Conservation (phyloP, 2,888 invertebrate genomes). For the Isoperla grammatica region DNA sequence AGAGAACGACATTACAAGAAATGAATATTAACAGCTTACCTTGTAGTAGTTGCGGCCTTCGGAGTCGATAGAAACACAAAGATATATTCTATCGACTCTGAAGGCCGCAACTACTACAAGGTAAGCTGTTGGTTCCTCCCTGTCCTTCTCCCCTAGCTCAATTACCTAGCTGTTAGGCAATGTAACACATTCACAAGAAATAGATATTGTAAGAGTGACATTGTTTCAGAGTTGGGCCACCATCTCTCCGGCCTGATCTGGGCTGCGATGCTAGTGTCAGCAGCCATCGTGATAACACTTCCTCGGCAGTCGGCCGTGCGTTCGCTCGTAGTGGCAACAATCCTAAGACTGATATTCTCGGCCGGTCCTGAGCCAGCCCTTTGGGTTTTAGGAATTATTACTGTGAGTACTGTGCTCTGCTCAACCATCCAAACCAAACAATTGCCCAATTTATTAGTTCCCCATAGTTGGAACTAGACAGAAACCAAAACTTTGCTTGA, state of each 20-base stretch:
- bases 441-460: too few relatives aligned
- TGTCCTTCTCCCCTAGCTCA: neutral
- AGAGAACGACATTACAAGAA: too few relatives aligned
- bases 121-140: neutral
- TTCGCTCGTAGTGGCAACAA: slow-evolving; percentile 71
- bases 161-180: neutral
- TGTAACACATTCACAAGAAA: too few relatives aligned
- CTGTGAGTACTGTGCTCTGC: slow-evolving; percentile 51
- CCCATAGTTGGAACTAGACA: too few relatives aligned
- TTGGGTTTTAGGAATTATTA: slow-evolving; percentile 77
- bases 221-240: slow-evolving; percentile 63
- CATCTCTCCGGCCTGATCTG: slow-evolving; percentile 84
- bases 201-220: too few relatives aligned
- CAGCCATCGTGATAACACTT: slow-evolving; percentile 68
- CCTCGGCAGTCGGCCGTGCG: slow-evolving; percentile 74
- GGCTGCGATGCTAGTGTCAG: slow-evolving; percentile 68
- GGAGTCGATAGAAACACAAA: too few relatives aligned
- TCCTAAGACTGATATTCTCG: slow-evolving; percentile 83
- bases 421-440: too few relatives aligned
- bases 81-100: too few relatives aligned
- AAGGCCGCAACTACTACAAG: too few relatives aligned
- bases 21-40: too few relatives aligned
- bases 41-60: too few relatives aligned
- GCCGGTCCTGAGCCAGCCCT: slow-evolving; percentile 90
- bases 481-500: too few relatives aligned